Evolutionary conservation across 2,888 invertebrate genomes (phyloP), one percentile per base, ranked within the genome.

Genomic region (Tortricodes alternella): DNA sequence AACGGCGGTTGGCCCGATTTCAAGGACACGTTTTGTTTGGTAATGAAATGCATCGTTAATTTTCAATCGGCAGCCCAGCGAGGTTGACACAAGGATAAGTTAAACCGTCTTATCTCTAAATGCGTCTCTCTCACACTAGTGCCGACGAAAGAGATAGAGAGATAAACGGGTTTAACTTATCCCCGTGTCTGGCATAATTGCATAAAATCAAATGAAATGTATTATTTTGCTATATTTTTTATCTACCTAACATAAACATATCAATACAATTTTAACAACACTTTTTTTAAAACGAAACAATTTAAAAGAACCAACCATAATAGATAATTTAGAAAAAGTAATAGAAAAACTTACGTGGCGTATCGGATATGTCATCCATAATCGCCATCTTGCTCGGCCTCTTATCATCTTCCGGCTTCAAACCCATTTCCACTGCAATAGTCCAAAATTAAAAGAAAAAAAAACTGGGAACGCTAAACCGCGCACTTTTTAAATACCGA

Each of bases 381-480:
- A 91, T 91, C 62, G 89, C 89, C 79, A 91, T 65, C 70, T 90
- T 91, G 78, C 91, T 91, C 32, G 90, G 89, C 70, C 85, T 74
- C 67, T 86, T 89, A 64, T 87, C 85, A 67, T 89, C 90, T 64
- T 89, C 90, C 49, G 79, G 71, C 66, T 81, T 90, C 71, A 91
- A 80, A 74, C 90, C 90, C 90, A 90, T 90, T 78, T 76, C 84
- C 85, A 87, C 88, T 74, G 74, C 64, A 52, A 66, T 57, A 67
- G 62, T 65, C 59, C 60, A 62, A 60, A 65, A 64, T 56, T 56
- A n/a, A 58, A 59, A 58, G 63, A 69, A 70, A 64, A 66, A 67
- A 65, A 63, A 65, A 58, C 15, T 15, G 21, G 4, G 67, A 68
- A 70, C 50, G 57, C 64, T 44, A 59, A 70, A 61, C 21, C 63